Evolutionary conservation across 1,140 invertebrate species (phyloP).

Genomic region (Drosophila melanica): DNA sequence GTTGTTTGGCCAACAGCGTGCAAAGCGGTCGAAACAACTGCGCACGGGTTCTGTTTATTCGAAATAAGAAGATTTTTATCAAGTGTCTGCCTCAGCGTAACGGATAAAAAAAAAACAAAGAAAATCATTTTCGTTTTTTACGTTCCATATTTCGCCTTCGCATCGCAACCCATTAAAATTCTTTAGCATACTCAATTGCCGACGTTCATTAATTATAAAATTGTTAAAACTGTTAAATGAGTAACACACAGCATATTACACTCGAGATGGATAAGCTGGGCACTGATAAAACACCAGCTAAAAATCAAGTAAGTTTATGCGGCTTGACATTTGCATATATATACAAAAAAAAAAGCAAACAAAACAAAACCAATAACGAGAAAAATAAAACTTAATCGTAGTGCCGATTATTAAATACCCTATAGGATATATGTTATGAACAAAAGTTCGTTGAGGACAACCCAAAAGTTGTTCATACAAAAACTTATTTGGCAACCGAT

Average conservation of each 20-base stretch:
- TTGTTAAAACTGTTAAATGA: slow-evolving; percentile 35
- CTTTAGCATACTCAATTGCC: slow-evolving; percentile 30
- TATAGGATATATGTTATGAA: no score
- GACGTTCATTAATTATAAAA: slow-evolving; percentile 38
- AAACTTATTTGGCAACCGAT: no score
- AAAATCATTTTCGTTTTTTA: slow-evolving; percentile 31
- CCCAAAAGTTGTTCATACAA: no score
- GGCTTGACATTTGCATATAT: slow-evolving; percentile 1
- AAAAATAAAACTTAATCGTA: no score
- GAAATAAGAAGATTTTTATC: slow-evolving; percentile 26
- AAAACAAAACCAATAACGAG: not conserved
- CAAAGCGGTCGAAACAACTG: slow-evolving; percentile 39
- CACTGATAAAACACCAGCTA: slow-evolving; percentile 30
- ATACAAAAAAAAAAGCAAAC: slow-evolving; percentile 1
- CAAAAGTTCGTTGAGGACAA: no score
- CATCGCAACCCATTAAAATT: slow-evolving; percentile 26
- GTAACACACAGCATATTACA: slow-evolving; percentile 52
- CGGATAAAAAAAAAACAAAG: slow-evolving; percentile 53
- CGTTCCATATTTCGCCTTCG: not conserved
- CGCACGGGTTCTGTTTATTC: slow-evolving; percentile 51
- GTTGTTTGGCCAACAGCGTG: slow-evolving; percentile 70
- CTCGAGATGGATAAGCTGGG: slow-evolving; percentile 57
- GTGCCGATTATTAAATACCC: no score
- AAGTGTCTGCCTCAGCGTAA: slow-evolving; percentile 19
- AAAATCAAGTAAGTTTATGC: slow-evolving; percentile 51